These are phyloP conservation scores for Agrenia bidenticulata DNA, from an alignment of 2,888 invertebrate species.

Conservation along the genomic window DNA sequence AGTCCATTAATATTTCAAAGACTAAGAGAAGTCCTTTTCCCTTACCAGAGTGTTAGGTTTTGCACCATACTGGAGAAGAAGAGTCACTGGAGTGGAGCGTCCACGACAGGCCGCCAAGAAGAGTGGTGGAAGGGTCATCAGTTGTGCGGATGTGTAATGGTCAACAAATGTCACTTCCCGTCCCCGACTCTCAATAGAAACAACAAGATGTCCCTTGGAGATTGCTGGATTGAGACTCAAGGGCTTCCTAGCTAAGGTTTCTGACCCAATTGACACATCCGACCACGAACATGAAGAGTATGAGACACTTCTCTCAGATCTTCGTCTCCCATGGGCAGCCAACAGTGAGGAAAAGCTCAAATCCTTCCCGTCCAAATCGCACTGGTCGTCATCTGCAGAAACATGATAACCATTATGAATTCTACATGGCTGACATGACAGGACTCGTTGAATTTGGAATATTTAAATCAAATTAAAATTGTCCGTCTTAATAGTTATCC, in stretches of 20 bases:
- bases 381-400: slow-evolving; percentile 52
- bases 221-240: slow-evolving; percentile 52
- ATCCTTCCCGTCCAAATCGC: slow-evolving; percentile 52
- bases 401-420: no score
- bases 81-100: slow-evolving; percentile 60
- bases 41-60: slow-evolving; percentile 53
- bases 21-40: no score
- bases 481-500: no score
- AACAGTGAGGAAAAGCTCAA: slow-evolving; percentile 53
- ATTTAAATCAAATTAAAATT: no score
- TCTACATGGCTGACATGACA: no score
- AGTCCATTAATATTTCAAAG: no score
- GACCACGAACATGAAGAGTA: slow-evolving; percentile 53
- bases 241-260: slow-evolving; percentile 51
- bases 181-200: slow-evolving; percentile 53
- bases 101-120: slow-evolving; percentile 62
- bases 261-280: slow-evolving; percentile 53
- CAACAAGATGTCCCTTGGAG: slow-evolving; percentile 52
- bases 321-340: slow-evolving; percentile 52
- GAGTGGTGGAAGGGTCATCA: slow-evolving; percentile 63
- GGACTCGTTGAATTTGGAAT: no score
- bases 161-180: slow-evolving; percentile 55
- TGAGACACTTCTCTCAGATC: slow-evolving; percentile 53
- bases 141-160: slow-evolving; percentile 60
- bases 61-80: slow-evolving; percentile 63